Conservation (phyloP, 2,888 invertebrate species). For the Griposia aprilina region DNA sequence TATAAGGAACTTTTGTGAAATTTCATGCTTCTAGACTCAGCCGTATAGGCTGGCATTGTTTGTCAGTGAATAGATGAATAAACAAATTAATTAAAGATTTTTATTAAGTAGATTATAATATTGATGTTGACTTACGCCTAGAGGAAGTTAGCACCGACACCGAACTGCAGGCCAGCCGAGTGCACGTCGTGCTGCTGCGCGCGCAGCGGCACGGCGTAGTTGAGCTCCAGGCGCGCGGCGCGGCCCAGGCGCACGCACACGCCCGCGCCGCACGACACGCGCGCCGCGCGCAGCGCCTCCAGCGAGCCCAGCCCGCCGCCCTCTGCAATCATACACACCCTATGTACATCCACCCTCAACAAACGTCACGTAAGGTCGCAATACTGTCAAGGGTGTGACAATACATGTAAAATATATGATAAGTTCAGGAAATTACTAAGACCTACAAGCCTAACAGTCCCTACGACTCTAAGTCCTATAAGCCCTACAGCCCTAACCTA, state of each 20-base stretch:
- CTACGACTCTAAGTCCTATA: no score
- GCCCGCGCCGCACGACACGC: conserved; percentile 93
- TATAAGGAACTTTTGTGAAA: no score
- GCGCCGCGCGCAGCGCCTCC: conserved; percentile 87
- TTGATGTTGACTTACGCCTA: conserved; percentile 34
- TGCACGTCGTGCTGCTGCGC: conserved; percentile 91
- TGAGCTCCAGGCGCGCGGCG: conserved; percentile 98
- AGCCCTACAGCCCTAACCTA: no score
- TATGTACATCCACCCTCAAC: no score
- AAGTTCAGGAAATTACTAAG: no score
- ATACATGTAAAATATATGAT: no score
- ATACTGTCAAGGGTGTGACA: no score
- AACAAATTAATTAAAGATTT: not conserved
- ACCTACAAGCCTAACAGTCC: no score
- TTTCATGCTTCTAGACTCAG: not conserved
- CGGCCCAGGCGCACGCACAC: conserved; percentile 92
- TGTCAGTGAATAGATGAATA: not conserved
- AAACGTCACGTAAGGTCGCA: no score
- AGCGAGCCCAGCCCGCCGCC: conserved; percentile 79
- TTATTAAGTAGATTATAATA: not conserved
- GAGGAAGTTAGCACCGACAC: conserved; percentile 95
- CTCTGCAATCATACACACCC: conserved; percentile 80
- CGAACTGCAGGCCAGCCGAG: conserved; percentile 93
- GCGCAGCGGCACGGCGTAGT: conserved; percentile 95
- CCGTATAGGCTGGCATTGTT: not conserved